phyloP scores from a whole-genome alignment of 2,113 vertebrate genomes.

The Pagrus major region DNA sequence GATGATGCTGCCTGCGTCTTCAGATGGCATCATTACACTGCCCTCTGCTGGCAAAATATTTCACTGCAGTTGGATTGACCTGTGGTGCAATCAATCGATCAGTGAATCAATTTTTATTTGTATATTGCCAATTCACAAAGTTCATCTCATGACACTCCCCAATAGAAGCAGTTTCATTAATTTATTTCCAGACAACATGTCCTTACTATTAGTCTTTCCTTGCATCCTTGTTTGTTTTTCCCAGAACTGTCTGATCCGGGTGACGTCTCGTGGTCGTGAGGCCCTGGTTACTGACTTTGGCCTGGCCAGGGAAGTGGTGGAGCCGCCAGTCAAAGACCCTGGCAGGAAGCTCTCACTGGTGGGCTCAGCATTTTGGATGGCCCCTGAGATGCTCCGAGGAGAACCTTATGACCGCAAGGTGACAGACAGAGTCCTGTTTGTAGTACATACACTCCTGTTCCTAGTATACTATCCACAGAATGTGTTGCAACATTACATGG shows the following conservation, averaged over 20 bases:
- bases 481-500: neutral
- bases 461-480: neutral
- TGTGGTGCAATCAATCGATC: too few relatives aligned
- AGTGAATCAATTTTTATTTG: too few relatives aligned
- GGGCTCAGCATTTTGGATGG: slow-evolving; percentile 94
- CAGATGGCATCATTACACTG: slow-evolving; percentile 8
- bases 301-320: slow-evolving; percentile 89
- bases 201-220: neutral
- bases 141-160: too few relatives aligned
- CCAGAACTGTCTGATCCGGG: slow-evolving; percentile 91
- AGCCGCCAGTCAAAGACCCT: slow-evolving; percentile 83
- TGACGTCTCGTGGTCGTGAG: slow-evolving; percentile 84
- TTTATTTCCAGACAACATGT: too few relatives aligned
- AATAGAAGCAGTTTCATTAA: too few relatives aligned
- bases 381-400: slow-evolving; percentile 91
- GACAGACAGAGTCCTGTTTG: neutral
- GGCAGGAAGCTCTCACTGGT: slow-evolving; percentile 90
- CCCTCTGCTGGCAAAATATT: slow-evolving; percentile 61
- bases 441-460: neutral
- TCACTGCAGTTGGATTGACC: neutral
- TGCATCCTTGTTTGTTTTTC: neutral
- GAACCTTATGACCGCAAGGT: slow-evolving; percentile 92
- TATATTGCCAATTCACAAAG: too few relatives aligned
- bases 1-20: neutral
- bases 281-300: slow-evolving; percentile 91